These are phyloP conservation scores for Pandemis heparana DNA, from an alignment of 2,888 invertebrate species.

Conservation along the genomic window DNA sequence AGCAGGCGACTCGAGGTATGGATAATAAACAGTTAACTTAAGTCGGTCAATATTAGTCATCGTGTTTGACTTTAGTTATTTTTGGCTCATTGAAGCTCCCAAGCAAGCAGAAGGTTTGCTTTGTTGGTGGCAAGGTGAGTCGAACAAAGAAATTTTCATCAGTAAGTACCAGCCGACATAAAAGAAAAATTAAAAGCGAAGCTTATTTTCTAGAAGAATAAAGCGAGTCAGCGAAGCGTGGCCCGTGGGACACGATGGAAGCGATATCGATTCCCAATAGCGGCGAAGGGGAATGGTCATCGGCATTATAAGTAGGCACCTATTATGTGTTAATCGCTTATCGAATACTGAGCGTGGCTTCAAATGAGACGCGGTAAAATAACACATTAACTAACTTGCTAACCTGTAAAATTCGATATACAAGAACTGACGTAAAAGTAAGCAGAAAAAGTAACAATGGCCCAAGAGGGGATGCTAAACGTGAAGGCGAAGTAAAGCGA, in stretches of 20 bases:
- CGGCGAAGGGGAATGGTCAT: slow-evolving; percentile 55
- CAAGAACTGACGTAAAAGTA: slow-evolving; percentile 13
- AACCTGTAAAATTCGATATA: slow-evolving; percentile 22
- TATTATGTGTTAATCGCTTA: slow-evolving; percentile 43
- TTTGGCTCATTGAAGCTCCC: slow-evolving; percentile 33
- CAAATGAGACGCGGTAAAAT: slow-evolving; percentile 16
- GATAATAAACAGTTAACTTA: slow-evolving; percentile 43
- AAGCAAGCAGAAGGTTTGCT: slow-evolving; percentile 24
- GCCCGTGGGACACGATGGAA: slow-evolving; percentile 65
- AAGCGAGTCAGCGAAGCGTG: slow-evolving; percentile 59
- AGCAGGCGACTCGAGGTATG: slow-evolving; percentile 26
- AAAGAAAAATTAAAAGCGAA: slow-evolving; percentile 49
- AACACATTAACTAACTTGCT: slow-evolving; percentile 7
- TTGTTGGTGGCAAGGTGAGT: slow-evolving; percentile 34
- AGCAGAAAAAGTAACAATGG: slow-evolving; percentile 25
- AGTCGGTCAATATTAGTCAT: slow-evolving; percentile 42
- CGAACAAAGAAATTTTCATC: slow-evolving; percentile 44
- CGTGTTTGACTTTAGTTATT: slow-evolving; percentile 39
- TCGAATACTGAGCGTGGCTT: slow-evolving; percentile 38
- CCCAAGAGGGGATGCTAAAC: slow-evolving; percentile 22
- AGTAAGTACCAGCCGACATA: slow-evolving; percentile 37
- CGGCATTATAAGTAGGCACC: slow-evolving; percentile 49
- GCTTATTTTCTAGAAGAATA: slow-evolving; percentile 52
- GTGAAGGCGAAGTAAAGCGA: slow-evolving; percentile 29
- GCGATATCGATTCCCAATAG: slow-evolving; percentile 64